phyloP scores from a whole-genome alignment of 2,888 invertebrate species.

The Cantharis lateralis region DNA sequence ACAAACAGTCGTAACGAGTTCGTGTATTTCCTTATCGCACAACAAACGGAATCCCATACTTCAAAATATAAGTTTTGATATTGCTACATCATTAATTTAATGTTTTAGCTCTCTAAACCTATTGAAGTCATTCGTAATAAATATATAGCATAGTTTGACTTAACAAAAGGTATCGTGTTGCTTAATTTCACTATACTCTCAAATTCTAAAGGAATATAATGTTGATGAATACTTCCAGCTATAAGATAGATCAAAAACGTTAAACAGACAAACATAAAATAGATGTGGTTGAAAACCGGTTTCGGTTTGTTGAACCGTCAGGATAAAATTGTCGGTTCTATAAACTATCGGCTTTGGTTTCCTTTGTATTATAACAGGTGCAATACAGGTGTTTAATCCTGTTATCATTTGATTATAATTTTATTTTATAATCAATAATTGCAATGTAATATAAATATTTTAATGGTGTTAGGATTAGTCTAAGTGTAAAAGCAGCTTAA shows the following conservation, averaged over 20 bases:
- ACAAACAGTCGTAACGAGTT: background rate
- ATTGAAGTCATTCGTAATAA: background rate
- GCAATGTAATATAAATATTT: background rate
- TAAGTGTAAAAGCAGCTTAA: background rate
- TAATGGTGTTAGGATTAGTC: slow-evolving; percentile 6
- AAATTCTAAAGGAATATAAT: background rate
- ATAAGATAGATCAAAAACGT: background rate
- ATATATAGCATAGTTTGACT: background rate
- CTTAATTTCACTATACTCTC: background rate
- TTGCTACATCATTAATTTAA: background rate
- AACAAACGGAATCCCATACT: background rate
- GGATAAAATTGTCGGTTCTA: too few species aligned
- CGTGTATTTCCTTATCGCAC: background rate
- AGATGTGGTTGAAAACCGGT: too few species aligned
- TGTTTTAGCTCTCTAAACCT: background rate
- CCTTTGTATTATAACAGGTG: background rate
- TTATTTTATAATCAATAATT: background rate
- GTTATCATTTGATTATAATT: background rate
- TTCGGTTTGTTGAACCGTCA: too few species aligned
- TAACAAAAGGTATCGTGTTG: background rate
- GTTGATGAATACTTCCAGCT: background rate
- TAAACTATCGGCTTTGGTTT: background rate
- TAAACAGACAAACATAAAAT: background rate
- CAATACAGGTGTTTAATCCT: background rate
- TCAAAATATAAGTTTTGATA: background rate